These are phyloP conservation scores for Argyra leucocephala DNA, from an alignment of 2,888 invertebrate genomes.

Conservation along the genomic window DNA sequence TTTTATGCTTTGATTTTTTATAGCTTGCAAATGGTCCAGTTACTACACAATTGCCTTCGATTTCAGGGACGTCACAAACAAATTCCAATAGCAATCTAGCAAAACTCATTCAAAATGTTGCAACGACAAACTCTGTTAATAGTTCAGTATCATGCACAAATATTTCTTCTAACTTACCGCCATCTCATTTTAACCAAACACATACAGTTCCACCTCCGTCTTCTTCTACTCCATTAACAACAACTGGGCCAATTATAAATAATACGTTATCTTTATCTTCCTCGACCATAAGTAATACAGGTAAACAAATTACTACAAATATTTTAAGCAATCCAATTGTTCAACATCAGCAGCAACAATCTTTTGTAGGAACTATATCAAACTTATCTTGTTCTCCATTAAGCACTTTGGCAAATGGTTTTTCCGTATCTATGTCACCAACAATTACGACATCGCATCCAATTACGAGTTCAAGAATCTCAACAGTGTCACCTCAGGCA, in stretches of 20 bases:
- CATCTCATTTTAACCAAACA: constrained; percentile 19
- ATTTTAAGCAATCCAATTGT: background rate
- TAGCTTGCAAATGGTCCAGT: constrained; percentile 37
- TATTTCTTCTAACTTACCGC: constrained; percentile 24
- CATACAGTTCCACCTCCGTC: constrained; percentile 21
- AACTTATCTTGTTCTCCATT: constrained; percentile 32
- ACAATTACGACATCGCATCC: constrained; percentile 32
- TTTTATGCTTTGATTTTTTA: background rate
- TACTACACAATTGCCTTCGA: constrained; percentile 34
- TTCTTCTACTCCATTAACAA: constrained; percentile 16
- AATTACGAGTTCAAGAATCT: constrained; percentile 27
- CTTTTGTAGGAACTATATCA: constrained; percentile 24
- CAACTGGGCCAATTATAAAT: constrained; percentile 10
- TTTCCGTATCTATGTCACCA: constrained; percentile 29
- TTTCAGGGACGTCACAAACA: constrained; percentile 25
- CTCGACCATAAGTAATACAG: background rate
- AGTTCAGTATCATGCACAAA: constrained; percentile 28
- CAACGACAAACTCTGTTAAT: constrained; percentile 37
- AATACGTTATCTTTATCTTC: background rate
- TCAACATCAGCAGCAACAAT: constrained; percentile 19
- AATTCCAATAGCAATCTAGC: constrained; percentile 29
- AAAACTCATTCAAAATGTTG: constrained; percentile 28
- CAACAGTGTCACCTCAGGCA: constrained; percentile 35
- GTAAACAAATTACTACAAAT: background rate
- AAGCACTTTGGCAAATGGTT: constrained; percentile 32